Base-by-base conservation (phyloP, 92 coral and sea anemone species). In the Umimayanthus chanpuru region DNA sequence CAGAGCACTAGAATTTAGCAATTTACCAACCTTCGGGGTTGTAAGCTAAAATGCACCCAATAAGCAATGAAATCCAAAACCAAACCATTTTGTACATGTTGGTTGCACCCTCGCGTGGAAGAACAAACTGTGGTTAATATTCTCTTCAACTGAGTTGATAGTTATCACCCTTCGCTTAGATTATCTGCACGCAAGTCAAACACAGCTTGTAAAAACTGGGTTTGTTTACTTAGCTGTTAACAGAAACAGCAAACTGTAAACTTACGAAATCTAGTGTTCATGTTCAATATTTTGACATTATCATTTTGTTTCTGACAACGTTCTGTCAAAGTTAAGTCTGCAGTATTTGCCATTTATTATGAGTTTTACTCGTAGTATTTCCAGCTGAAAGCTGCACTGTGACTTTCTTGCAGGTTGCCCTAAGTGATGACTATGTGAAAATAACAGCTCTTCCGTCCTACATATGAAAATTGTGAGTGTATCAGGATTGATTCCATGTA, bases 21-120 rank as follows among this genome's bases (percentile, higher is more conserved):
- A 79, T 12, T 29, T 25, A 79, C 83, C 0, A 12, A 79, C 83
- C 83, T 55, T 79, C 83, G 32, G 83, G 68, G 83, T 79, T 79
- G 83, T 53, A 30, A 26, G 83, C 58, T 1, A 36, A 30, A 5
- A 66, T 56, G 20, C 41, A 18, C 70, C 58, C 68, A 29, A 53
- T 21, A 6, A 29, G 56, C 20, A 79, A 25, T 38, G 71, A 65
- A 79, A 79, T 49, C 83, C 44, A 29, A 79, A 79, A 20, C 47
- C 55, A 8, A 79, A 29, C 32, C 68, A 55, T 79, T 4, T 5
- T 53, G 20, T 23, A 43, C 61, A 43, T 26, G 30, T 15, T 76
- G 18, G 14, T 6, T 32, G 30, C 23, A 28, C 77, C 15, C 18
- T 70, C 38, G 29, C 40, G 16, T 70, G 39, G 15, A 18, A 18